These are phyloP conservation scores for Ectemnius cavifrons DNA, from an alignment of 2,888 invertebrate species.

Conservation along the genomic window DNA sequence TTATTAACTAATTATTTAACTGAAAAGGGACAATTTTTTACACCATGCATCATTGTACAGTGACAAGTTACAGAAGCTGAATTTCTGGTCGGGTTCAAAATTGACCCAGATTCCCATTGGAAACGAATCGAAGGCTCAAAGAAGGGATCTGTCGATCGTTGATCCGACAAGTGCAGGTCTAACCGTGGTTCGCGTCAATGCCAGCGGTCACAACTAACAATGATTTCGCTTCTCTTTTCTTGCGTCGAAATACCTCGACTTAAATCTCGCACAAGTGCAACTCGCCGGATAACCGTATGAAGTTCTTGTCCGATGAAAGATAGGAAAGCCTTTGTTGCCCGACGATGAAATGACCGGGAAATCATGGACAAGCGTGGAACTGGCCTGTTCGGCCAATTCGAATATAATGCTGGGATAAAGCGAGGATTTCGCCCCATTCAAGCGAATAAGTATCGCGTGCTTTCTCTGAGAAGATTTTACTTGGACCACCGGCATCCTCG, in stretches of 20 bases:
- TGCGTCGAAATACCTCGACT: background rate
- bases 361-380: slow-evolving; percentile 29
- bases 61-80: too few relatives aligned
- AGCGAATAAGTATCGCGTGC: slow-evolving; percentile 29
- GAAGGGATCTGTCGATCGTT: slow-evolving; percentile 18
- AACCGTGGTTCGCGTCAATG: slow-evolving; percentile 4
- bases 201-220: background rate
- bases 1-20: too few relatives aligned
- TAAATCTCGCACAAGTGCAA: slow-evolving; percentile 22
- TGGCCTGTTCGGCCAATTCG: slow-evolving; percentile 14
- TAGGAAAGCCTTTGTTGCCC: slow-evolving; percentile 14
- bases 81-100: too few relatives aligned
- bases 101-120: slow-evolving; percentile 4
- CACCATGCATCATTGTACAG: too few relatives aligned
- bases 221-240: background rate
- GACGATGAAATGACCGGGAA: slow-evolving; percentile 38
- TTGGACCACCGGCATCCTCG: slow-evolving; percentile 41
- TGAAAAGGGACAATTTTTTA: too few relatives aligned
- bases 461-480: slow-evolving; percentile 30
- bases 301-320: slow-evolving; percentile 12
- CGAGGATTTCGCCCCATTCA: slow-evolving; percentile 44
- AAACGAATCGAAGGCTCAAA: slow-evolving; percentile 28
- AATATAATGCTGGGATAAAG: slow-evolving; percentile 38
- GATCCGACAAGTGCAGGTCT: slow-evolving; percentile 29
- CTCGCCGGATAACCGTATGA: slow-evolving; percentile 12